Evolutionary conservation across 1,140 invertebrate genomes (phyloP), one percentile per base, ranked within the genome.

Genomic region (Amphibalanus amphitrite): DNA sequence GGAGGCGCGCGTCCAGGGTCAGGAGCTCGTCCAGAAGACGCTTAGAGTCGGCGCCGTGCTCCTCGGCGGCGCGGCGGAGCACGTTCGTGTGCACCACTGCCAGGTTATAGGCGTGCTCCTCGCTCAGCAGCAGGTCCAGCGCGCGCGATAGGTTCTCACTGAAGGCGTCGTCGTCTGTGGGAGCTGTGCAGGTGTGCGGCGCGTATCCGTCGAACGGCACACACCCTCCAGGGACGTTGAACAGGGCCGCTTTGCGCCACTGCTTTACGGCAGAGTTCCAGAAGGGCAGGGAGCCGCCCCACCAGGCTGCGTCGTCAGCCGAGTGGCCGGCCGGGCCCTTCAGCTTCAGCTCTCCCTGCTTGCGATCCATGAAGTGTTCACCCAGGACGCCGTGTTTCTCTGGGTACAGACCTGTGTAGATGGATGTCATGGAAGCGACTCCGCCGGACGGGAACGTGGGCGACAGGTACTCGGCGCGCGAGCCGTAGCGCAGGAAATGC

Each of bases 21-120:
- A 59, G 47, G 10, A 67, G 26, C n/a, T 26, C 65, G 28, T 67
- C 65, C 3, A 67, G 65, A n/a, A 67, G 10, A 3, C 28, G 65
- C n/a, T 10, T 8, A 3, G 65, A 67, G 23, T 67, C 65, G 65
- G 65, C 65, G 26, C 65, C 65, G 65, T 67, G n/a, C 65, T 3
- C 3, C 65, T 67, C 23, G 65, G 65, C 65, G 1, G 65, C 20
- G n/a, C 3, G 0, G 1, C 23, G 20, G n/a, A 67, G 26, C 65
- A 67, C n/a, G 20, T 67, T 26, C n/a, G 65, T 67, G 65, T 67
- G 65, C 65, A 67, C 65, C 10, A 67, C n/a, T n/a, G 65, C 65
- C 65, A 67, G n/a, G 65, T 67, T 26, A 26, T 67, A 67, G 28
- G 3, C n/a, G 65, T 26, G 26, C 65, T 28, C 26, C 10, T 28